Conservation (phyloP, 53 echinoderm and acorn worm genomes). For the Zoroaster sp. region DNA sequence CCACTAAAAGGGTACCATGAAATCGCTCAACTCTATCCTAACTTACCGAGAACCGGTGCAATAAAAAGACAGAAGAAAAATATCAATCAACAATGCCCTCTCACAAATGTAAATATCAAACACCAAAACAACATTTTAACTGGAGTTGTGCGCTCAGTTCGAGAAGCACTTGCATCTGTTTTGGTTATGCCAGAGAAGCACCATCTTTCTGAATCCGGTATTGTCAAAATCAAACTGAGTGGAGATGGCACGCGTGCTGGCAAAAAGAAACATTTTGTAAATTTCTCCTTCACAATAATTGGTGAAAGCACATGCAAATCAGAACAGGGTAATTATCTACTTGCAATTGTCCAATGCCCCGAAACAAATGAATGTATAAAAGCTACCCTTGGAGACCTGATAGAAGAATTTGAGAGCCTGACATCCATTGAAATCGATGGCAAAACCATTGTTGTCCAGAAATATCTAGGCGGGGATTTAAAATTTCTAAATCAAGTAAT, state of each 20-base stretch:
- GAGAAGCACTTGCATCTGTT: constrained; percentile 23
- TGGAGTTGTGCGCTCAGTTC: constrained; percentile 48
- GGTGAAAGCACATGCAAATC: constrained; percentile 58
- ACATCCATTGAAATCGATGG: constrained; percentile 37
- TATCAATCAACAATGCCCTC: constrained; percentile 5
- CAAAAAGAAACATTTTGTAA: constrained; percentile 60
- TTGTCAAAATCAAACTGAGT: constrained; percentile 51
- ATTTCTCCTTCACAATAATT: constrained; percentile 58
- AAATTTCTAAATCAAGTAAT: constrained; percentile 65
- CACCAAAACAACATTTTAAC: neutral
- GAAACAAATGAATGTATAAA: constrained; percentile 53
- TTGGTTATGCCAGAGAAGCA: constrained; percentile 15
- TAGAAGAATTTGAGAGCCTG: constrained; percentile 59
- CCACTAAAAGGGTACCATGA: constrained; percentile 51
- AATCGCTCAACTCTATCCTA: constrained; percentile 32
- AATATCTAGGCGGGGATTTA: constrained; percentile 66
- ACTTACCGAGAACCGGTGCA: constrained; percentile 41
- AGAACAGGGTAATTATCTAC: constrained; percentile 62
- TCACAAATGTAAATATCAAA: constrained; percentile 9
- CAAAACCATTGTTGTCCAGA: constrained; percentile 35
- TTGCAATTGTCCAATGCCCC: constrained; percentile 58
- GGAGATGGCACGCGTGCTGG: constrained; percentile 56
- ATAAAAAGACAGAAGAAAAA: neutral
- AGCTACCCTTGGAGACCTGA: constrained; percentile 31
- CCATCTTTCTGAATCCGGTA: constrained; percentile 37